These are phyloP conservation scores for Plotosus lineatus DNA, from an alignment of 2,113 vertebrate species.

Conservation along the genomic window DNA sequence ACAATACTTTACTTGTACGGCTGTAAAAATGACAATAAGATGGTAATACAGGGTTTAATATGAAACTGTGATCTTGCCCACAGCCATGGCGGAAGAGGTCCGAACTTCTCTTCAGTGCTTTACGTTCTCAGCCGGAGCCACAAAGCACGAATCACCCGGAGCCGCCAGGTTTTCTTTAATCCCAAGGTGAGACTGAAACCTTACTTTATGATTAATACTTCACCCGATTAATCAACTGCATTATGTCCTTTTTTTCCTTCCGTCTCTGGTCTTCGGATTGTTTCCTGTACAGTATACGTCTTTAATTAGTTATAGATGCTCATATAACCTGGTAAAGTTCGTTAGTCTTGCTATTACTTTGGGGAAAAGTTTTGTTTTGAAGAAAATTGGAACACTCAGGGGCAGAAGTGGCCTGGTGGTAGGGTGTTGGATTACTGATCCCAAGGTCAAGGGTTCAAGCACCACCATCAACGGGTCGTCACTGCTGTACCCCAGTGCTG, in stretches of 20 bases:
- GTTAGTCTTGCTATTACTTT: not conserved
- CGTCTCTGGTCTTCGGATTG: not conserved
- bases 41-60: not conserved
- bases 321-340: not conserved
- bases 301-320: not conserved
- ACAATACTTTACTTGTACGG: no score
- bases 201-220: not conserved
- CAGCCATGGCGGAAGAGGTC: constrained; percentile 57
- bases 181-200: constrained; percentile 46
- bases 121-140: constrained; percentile 61
- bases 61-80: not conserved
- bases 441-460: no score
- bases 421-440: no score
- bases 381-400: not conserved
- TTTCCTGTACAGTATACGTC: not conserved
- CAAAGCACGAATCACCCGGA: constrained; percentile 46
- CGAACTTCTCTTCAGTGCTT: constrained; percentile 76
- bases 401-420: no score
- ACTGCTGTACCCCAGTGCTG: no score
- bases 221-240: not conserved
- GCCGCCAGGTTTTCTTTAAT: constrained; percentile 54
- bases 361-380: not conserved
- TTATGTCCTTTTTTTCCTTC: not conserved
- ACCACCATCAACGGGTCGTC: no score
- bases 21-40: no score